Percentiles rank a stretch among this genome's conserved stretches.
These are phyloP conservation scores for Magallana nippona DNA, from an alignment of 2,888 invertebrate genomes.

Conservation along the genomic window DNA sequence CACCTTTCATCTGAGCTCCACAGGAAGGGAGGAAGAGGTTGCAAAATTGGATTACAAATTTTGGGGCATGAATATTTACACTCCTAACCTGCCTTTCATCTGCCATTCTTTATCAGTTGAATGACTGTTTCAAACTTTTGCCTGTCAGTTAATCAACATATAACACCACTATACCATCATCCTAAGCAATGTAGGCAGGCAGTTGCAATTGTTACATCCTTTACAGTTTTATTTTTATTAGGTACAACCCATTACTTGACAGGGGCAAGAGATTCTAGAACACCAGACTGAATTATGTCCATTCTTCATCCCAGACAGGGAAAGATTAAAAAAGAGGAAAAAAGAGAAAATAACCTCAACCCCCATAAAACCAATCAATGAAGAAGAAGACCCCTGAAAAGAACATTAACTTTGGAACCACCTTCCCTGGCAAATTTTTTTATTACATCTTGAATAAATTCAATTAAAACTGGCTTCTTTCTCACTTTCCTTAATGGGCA, in stretches of 20 bases:
- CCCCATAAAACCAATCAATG: conserved; percentile 1
- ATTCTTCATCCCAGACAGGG: background rate
- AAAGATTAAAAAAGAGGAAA: background rate
- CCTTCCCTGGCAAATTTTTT: conserved; percentile 30
- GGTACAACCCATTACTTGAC: background rate
- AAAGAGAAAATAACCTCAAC: background rate
- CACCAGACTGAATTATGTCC: background rate
- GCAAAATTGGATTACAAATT: conserved; percentile 23
- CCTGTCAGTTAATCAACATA: conserved; percentile 7
- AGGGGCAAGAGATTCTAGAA: background rate
- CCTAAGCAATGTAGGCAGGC: background rate
- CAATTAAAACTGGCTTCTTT: conserved; percentile 18
- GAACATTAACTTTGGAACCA: conserved; percentile 30
- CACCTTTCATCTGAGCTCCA: conserved; percentile 1
- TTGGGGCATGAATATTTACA: background rate
- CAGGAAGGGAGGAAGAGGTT: conserved; percentile 8
- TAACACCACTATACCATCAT: background rate
- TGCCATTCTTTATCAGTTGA: conserved; percentile 12
- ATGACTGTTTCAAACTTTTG: background rate
- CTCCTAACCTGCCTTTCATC: conserved; percentile 15
- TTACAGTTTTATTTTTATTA: background rate
- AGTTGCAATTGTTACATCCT: background rate
- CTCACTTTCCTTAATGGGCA: conserved; percentile 27
- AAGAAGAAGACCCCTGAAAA: background rate
- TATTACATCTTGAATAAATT: conserved; percentile 33